phyloP scores from a whole-genome alignment of 2,888 invertebrate genomes.

The Rhaphigaster nebulosa region DNA sequence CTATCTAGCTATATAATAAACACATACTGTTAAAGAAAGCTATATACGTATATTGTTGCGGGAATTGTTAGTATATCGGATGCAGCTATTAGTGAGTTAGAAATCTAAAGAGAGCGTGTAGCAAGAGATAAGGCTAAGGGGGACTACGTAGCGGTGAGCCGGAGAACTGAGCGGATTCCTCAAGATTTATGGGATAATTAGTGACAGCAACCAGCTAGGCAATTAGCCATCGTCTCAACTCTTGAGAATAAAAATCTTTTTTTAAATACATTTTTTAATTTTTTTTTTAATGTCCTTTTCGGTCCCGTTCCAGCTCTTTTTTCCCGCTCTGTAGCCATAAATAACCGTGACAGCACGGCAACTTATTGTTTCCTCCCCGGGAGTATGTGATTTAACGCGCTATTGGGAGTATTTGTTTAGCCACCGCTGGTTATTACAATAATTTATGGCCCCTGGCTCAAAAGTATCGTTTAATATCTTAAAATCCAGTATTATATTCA shows the following conservation, averaged over 20 bases:
- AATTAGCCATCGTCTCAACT: slow-evolving; percentile 40
- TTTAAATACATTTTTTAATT: slow-evolving; percentile 38
- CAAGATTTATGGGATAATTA: slow-evolving; percentile 50
- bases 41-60: not conserved
- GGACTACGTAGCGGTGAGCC: not conserved
- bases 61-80: not conserved
- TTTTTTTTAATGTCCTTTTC: not conserved
- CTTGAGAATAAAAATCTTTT: slow-evolving; percentile 29
- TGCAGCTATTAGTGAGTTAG: not conserved
- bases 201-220: slow-evolving; percentile 46
- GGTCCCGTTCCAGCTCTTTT: slow-evolving; percentile 30
- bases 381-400: not conserved
- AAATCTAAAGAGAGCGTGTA: slow-evolving; percentile 40
- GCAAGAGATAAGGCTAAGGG: not conserved
- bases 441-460: not conserved
- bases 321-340: not conserved
- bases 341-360: slow-evolving; percentile 12
- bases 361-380: slow-evolving; percentile 42
- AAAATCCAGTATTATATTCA: not conserved
- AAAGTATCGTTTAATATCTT: not conserved
- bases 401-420: slow-evolving; percentile 32
- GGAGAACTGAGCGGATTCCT: slow-evolving; percentile 33
- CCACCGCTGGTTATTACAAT: slow-evolving; percentile 35
- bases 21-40: not conserved
- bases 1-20: not conserved